phyloP scores from a whole-genome alignment of 2,888 invertebrate genomes.

The Parascotia fuliginaria region DNA sequence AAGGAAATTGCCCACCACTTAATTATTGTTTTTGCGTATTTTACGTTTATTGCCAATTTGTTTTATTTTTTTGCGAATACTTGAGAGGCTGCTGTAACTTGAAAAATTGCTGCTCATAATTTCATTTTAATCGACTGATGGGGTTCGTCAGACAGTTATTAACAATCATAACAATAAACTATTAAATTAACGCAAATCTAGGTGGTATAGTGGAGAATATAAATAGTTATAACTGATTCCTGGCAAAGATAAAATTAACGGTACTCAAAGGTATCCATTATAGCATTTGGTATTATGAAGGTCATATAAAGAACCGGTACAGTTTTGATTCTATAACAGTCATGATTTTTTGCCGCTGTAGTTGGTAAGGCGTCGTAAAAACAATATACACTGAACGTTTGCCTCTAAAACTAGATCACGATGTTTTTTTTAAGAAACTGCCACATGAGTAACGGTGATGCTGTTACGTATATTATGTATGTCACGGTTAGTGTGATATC shows the following conservation, averaged over 20 bases:
- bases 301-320: slow-evolving; percentile 64
- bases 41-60: slow-evolving; percentile 34
- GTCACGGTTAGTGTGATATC: slow-evolving; percentile 42
- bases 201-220: not conserved
- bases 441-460: slow-evolving; percentile 32
- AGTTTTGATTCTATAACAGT: slow-evolving; percentile 50
- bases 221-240: slow-evolving; percentile 10
- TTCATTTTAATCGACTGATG: not conserved
- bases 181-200: slow-evolving; percentile 1
- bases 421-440: slow-evolving; percentile 39
- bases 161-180: slow-evolving; percentile 17
- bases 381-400: slow-evolving; percentile 61
- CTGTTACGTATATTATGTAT: slow-evolving; percentile 28
- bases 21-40: slow-evolving; percentile 38
- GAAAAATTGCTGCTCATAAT: not conserved
- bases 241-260: slow-evolving; percentile 37
- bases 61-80: slow-evolving; percentile 1
- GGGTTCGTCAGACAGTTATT: slow-evolving; percentile 1
- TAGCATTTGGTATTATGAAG: slow-evolving; percentile 55
- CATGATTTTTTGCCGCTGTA: slow-evolving; percentile 57
- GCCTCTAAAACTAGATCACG: slow-evolving; percentile 58
- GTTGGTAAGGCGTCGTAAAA: slow-evolving; percentile 55
- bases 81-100: not conserved
- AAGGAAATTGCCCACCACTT: slow-evolving; percentile 41
- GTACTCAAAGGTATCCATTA: slow-evolving; percentile 42